A percentile compares a stretch with the other conserved stretches of the same genome.
phyloP scores from a whole-genome alignment of 2,888 invertebrate species.

The Cosmopolites sordidus region DNA sequence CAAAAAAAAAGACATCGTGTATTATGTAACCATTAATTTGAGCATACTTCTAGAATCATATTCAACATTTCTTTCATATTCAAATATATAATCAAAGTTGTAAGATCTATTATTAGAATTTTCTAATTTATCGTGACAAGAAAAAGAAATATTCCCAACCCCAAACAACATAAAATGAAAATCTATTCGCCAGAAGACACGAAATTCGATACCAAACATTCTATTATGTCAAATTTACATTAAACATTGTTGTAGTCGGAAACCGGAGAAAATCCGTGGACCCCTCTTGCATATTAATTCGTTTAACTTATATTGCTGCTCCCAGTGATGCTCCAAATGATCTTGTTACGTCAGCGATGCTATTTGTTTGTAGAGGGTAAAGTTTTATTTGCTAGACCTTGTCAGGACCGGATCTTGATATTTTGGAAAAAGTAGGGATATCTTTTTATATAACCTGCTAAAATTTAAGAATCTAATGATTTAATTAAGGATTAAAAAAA shows the following conservation, averaged over 20 bases:
- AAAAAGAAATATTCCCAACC: too few relatives aligned
- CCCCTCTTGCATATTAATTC: conserved; percentile 14
- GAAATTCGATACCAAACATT: conserved; percentile 1
- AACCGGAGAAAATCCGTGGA: not conserved
- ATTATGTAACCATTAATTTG: too few relatives aligned
- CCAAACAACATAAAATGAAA: too few relatives aligned
- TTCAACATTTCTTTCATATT: too few relatives aligned
- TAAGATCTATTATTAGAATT: too few relatives aligned
- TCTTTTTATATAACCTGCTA: too few relatives aligned
- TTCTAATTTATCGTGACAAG: too few relatives aligned
- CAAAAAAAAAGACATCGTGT: too few relatives aligned
- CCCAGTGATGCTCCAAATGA: conserved; percentile 9
- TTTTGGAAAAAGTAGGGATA: not conserved
- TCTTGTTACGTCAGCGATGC: conserved; percentile 13
- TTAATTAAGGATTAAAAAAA: too few relatives aligned
- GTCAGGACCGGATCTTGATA: not conserved
- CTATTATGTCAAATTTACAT: conserved; percentile 2
- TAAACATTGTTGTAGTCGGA: not conserved
- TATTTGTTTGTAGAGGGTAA: conserved; percentile 12
- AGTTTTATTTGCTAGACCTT: conserved; percentile 9
- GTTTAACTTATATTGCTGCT: conserved; percentile 14
- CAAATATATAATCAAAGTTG: too few relatives aligned
- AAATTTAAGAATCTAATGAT: too few relatives aligned
- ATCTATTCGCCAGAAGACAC: not conserved
- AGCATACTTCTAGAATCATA: too few relatives aligned